Evolutionary conservation across 2,888 invertebrate species (phyloP).

Genomic region (Leptopilina myrica): DNA sequence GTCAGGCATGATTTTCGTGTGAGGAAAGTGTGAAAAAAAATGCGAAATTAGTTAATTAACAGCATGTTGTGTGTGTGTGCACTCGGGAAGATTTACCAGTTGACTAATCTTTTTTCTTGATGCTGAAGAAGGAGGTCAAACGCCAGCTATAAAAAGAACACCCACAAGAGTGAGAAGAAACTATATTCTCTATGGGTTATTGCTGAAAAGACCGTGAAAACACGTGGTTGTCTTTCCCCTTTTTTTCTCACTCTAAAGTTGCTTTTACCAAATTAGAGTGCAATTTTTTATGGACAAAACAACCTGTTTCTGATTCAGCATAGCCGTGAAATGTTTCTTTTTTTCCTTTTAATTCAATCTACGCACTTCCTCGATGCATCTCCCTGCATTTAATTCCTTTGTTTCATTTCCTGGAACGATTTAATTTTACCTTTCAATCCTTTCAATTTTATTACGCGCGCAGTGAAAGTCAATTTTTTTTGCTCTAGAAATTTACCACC

Average conservation of each 20-base stretch:
- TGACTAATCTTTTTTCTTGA: conserved; percentile 59
- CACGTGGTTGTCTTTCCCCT: conserved; percentile 51
- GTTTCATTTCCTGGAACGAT: conserved; percentile 23
- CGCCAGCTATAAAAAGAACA: conserved; percentile 74
- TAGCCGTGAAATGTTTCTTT: conserved; percentile 46
- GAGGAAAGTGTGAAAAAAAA: conserved; percentile 24
- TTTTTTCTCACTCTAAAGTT: conserved; percentile 39
- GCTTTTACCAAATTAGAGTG: conserved; percentile 56
- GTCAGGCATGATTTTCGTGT: conserved; percentile 63
- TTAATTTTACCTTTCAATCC: conserved; percentile 1
- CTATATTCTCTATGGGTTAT: conserved; percentile 42
- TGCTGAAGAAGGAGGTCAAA: conserved; percentile 70
- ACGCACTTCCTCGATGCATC: conserved; percentile 46
- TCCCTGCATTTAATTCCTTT: conserved; percentile 46
- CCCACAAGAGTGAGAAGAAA: conserved; percentile 58
- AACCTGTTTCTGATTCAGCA: conserved; percentile 56
- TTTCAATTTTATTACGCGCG: not conserved
- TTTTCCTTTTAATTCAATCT: not conserved
- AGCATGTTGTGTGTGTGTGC: conserved; percentile 55
- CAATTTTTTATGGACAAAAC: conserved; percentile 47
- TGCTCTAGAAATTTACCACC: too few species aligned
- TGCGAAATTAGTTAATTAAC: conserved; percentile 40
- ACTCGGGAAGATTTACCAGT: conserved; percentile 61
- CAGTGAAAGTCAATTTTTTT: too few species aligned
- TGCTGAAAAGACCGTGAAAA: conserved; percentile 50